Evolutionary conservation across 1,140 invertebrate species (phyloP), one percentile per base, ranked within the genome.

Genomic region (Heliconius melpomene): DNA sequence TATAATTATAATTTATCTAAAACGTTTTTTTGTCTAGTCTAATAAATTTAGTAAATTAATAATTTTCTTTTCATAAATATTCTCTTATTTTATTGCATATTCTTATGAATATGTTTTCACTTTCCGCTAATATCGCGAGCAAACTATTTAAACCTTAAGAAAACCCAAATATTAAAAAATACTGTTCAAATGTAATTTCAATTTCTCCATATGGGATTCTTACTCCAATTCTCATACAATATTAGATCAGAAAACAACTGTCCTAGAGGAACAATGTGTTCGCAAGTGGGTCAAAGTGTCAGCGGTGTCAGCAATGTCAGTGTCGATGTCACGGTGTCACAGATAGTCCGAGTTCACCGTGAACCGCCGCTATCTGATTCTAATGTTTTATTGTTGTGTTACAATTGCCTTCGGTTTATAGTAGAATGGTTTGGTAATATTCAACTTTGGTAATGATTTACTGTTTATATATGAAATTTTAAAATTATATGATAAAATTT

Each of bases 241-340:
- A 72, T 5, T 38, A 72, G 23, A 72, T 72, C 32, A 72, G 71
- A 79, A 75, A 79, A 82, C 80, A 79, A 77, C 79, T 79, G 52
- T 79, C 72, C 86, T 81, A 84, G 87, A 85, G 86, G 83, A 84
- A 89, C 87, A 87, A 87, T 86, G 78, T 86, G 79, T 86, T 86
- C 87, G 85, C 87, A 71, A 75, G 77, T 80, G 81, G 79, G 83
- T 82, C 82, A 83, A 36, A 83, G 78, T 82, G 77, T 82, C 81
- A 77, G 71, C 81, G 52, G 40, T 75, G 80, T 82, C 81, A 79
- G 71, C 81, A 38, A 29, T 75, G 80, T 78, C 79, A 79, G 74
- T 81, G 80, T 76, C 78, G 79, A 73, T 83, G 75, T 80, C 81
- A 83, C 75, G 38, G 46, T 78, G 76, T 72, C 76, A 78, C 54